Evolutionary conservation across 2,797 vertebrate genomes (phyloP).

Genomic region (Aldrovandia affinis): DNA sequence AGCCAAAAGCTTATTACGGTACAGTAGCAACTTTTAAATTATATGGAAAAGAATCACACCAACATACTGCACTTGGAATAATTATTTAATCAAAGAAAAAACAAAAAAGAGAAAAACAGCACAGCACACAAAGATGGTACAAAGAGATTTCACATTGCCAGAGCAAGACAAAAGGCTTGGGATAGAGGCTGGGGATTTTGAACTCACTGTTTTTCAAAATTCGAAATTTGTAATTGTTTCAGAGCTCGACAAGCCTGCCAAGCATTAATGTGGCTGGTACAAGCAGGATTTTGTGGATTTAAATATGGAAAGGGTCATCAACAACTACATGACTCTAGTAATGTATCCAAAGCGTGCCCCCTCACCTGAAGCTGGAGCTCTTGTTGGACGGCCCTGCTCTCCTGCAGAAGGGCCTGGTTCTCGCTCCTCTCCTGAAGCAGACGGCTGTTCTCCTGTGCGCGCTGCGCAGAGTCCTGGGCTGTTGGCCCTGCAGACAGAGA

Average conservation of each 20-base stretch:
- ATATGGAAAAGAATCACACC: not conserved
- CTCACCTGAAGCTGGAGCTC: conserved; percentile 85
- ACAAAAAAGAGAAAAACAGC: not conserved
- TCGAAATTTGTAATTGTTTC: not conserved
- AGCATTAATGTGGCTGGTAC: not conserved
- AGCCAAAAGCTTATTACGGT: not conserved
- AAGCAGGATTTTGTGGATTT: not conserved
- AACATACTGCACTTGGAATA: too few relatives aligned
- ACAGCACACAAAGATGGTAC: not conserved
- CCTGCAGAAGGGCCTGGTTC: conserved; percentile 72
- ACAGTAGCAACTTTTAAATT: not conserved
- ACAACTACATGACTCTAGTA: too few relatives aligned
- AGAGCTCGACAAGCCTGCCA: not conserved
- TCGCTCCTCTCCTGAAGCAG: conserved; percentile 82
- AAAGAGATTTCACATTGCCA: not conserved
- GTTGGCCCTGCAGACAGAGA: conserved; percentile 78
- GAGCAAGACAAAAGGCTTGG: not conserved
- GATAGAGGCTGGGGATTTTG: not conserved
- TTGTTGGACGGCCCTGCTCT: conserved; percentile 73
- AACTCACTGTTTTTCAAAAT: not conserved
- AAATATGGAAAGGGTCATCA: not conserved
- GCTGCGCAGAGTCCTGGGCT: conserved; percentile 77
- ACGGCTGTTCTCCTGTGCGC: conserved; percentile 78
- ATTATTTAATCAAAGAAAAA: not conserved
- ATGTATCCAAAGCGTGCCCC: not conserved